A percentile compares a stretch with the other conserved stretches of the same genome.
Conservation (phyloP, 1,140 invertebrate genomes). For the Metaphire vulgaris region DNA sequence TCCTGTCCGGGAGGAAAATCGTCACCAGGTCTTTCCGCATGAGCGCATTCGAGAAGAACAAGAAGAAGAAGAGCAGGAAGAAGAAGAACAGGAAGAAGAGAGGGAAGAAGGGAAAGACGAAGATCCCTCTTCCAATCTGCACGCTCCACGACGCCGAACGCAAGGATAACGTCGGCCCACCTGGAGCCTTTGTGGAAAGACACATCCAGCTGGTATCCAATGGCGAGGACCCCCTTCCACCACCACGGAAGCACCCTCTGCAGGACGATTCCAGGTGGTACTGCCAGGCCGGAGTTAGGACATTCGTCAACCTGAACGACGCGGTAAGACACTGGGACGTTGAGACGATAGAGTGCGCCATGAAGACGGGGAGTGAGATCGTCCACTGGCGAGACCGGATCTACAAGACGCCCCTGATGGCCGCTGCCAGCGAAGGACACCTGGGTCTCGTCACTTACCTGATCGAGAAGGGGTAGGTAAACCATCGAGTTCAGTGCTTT, state of each 20-base stretch:
- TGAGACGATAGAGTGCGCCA: constrained; percentile 45
- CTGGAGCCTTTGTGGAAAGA: constrained; percentile 44
- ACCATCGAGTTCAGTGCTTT: too few species aligned
- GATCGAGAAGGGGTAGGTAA: constrained; percentile 47
- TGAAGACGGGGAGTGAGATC: constrained; percentile 36
- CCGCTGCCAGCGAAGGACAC: constrained; percentile 43
- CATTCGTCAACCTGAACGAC: constrained; percentile 50
- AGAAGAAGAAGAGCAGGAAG: constrained; percentile 45
- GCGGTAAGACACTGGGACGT: constrained; percentile 46
- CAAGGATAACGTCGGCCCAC: constrained; percentile 45
- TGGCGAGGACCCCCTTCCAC: constrained; percentile 50
- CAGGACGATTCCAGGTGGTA: constrained; percentile 53
- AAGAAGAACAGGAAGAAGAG: constrained; percentile 39
- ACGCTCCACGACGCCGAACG: constrained; percentile 42
- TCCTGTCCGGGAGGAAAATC: constrained; percentile 49
- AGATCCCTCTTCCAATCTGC: constrained; percentile 51
- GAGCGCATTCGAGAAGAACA: constrained; percentile 47
- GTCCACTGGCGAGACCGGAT: constrained; percentile 51
- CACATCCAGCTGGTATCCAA: too few species aligned
- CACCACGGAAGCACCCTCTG: constrained; percentile 46
- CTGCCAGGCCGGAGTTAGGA: constrained; percentile 45
- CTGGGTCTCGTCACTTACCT: constrained; percentile 48
- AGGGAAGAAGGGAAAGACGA: constrained; percentile 49
- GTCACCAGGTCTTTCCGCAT: constrained; percentile 50
- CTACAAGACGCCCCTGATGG: constrained; percentile 53